Conservation (phyloP, 2,888 invertebrate species). For the Rugalucina vietnamica region DNA sequence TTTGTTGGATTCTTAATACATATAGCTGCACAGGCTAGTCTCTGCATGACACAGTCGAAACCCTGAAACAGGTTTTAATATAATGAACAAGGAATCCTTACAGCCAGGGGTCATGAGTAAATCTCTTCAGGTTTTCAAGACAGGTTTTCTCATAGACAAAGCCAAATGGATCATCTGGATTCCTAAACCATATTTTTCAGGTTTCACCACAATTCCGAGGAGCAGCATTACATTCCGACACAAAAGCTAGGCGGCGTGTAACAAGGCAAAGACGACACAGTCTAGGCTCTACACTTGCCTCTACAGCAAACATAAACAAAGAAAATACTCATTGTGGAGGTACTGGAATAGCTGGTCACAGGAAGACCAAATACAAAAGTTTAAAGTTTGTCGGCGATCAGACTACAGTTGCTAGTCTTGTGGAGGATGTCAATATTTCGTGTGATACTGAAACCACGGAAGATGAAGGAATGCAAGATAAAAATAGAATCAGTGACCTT, state of each 20-base stretch:
- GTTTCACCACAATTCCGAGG: constrained; percentile 69
- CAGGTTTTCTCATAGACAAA: no score
- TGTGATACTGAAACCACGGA: constrained; percentile 38
- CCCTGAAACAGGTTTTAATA: no score
- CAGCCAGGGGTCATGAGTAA: no score
- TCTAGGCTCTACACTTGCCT: not conserved
- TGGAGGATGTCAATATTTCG: constrained; percentile 59
- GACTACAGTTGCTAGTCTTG: constrained; percentile 44
- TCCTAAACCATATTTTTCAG: constrained; percentile 53
- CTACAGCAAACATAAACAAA: constrained; percentile 26
- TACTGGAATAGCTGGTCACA: not conserved
- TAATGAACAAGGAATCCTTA: no score
- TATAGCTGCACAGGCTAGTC: no score
- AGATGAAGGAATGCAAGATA: constrained; percentile 7
- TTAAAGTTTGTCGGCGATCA: constrained; percentile 65
- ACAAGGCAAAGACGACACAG: constrained; percentile 44
- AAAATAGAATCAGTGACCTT: constrained; percentile 29
- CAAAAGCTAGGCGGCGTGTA: constrained; percentile 10
- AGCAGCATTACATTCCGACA: not conserved
- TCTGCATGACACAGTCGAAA: no score
- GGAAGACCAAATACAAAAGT: constrained; percentile 52
- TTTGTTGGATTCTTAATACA: no score
- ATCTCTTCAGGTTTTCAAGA: no score
- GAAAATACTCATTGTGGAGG: constrained; percentile 34
- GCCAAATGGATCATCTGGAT: no score